Conservation (phyloP, 2,113 vertebrate species). For the Cettia cetti region DNA sequence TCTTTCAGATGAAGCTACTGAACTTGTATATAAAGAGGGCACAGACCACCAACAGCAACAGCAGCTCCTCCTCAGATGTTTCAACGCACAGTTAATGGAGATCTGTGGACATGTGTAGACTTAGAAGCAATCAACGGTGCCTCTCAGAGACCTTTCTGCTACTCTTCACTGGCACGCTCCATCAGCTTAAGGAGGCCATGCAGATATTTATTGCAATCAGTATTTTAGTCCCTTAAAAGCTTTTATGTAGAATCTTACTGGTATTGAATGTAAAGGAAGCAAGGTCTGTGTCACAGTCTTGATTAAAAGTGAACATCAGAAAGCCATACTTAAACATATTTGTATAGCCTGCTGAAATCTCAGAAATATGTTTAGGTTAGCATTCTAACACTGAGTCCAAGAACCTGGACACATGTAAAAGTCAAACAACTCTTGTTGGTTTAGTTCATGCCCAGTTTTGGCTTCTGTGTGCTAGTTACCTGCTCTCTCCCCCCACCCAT, state of each 20-base stretch:
- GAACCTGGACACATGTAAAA: neutral
- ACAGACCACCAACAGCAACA: constrained; percentile 95
- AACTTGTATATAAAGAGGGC: constrained; percentile 97
- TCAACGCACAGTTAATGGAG: constrained; percentile 93
- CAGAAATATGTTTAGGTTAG: constrained; percentile 41
- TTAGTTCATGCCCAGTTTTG: constrained; percentile 21
- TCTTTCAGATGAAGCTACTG: constrained; percentile 92
- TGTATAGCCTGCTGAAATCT: constrained; percentile 52
- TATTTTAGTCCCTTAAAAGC: constrained; percentile 81
- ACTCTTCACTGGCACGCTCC: constrained; percentile 50
- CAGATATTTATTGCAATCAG: constrained; percentile 80
- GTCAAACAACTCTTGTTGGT: constrained; percentile 18
- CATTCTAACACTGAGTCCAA: neutral
- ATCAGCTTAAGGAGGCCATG: constrained; percentile 66
- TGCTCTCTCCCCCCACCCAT: neutral
- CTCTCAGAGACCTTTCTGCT: constrained; percentile 72
- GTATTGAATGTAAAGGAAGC: constrained; percentile 80
- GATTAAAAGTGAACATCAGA: constrained; percentile 47
- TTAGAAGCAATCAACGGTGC: constrained; percentile 68
- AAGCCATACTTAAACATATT: constrained; percentile 65
- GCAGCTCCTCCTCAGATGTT: constrained; percentile 95
- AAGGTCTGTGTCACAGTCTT: constrained; percentile 71
- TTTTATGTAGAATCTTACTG: constrained; percentile 76
- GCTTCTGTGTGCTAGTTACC: neutral
- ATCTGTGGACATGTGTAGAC: constrained; percentile 57